These are phyloP conservation scores for Chirona hameri DNA, from an alignment of 2,888 invertebrate species.

Conservation along the genomic window DNA sequence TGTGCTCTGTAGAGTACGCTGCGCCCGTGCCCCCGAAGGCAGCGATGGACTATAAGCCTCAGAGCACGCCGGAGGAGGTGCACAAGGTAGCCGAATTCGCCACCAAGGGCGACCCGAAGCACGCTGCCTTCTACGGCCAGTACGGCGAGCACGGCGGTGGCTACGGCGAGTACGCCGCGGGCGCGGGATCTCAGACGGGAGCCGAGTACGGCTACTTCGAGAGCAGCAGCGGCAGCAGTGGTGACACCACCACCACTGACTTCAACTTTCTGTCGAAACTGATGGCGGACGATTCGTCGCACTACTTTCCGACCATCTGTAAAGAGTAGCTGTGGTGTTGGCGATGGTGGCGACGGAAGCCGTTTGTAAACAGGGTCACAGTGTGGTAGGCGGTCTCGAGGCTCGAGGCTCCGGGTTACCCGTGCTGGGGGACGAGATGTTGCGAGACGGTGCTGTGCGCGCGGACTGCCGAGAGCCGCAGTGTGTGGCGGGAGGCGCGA, in stretches of 20 bases:
- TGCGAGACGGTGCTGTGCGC: not conserved
- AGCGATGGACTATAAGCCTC: not conserved
- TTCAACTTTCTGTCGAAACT: constrained; percentile 28
- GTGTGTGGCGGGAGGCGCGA: not conserved
- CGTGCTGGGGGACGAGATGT: not conserved
- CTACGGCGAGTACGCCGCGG: constrained; percentile 9
- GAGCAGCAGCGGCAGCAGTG: not conserved
- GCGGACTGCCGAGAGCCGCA: not conserved
- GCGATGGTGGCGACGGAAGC: not conserved
- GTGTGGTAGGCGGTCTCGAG: too few relatives aligned
- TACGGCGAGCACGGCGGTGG: not conserved
- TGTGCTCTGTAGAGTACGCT: not conserved
- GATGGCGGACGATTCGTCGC: not conserved
- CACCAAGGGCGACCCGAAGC: not conserved
- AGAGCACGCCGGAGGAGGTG: not conserved
- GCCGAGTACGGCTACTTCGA: constrained; percentile 10
- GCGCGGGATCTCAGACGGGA: not conserved
- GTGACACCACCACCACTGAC: not conserved
- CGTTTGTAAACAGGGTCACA: not conserved
- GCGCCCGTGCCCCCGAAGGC: not conserved
- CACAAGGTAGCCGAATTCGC: not conserved
- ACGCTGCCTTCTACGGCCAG: not conserved
- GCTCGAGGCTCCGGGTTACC: too few relatives aligned
- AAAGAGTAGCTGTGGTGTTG: not conserved
- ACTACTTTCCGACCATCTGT: constrained; percentile 12